Conservation (phyloP, 2,888 invertebrate species). For the Acanthacorydalis orientalis region DNA sequence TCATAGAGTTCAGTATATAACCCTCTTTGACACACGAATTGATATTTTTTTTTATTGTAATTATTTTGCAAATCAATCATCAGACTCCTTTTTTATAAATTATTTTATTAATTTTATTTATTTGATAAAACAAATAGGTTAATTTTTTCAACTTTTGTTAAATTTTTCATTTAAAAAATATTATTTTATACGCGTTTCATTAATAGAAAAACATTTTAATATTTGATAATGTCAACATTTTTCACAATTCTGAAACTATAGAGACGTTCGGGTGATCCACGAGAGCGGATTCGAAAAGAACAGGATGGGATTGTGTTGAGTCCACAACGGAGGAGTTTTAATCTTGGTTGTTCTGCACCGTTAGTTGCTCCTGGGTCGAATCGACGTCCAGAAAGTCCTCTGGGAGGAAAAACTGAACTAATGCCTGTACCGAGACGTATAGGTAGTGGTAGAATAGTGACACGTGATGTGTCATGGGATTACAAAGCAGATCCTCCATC, state of each 20-base stretch:
- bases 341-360: conserved; percentile 70
- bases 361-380: conserved; percentile 23
- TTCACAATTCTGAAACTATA: too few species aligned
- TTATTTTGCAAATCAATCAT: too few species aligned
- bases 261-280: conserved; percentile 44
- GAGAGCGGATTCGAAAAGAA: conserved; percentile 65
- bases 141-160: too few species aligned
- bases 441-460: conserved; percentile 70
- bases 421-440: conserved; percentile 35
- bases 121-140: too few species aligned
- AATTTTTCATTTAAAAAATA: not conserved
- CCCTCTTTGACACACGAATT: too few species aligned
- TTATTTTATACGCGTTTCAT: too few species aligned
- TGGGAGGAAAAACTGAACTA: conserved; percentile 7
- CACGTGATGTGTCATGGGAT: conserved; percentile 38
- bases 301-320: conserved; percentile 71
- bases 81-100: too few species aligned
- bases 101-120: too few species aligned
- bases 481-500: conserved; percentile 20
- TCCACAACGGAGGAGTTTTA: conserved; percentile 73
- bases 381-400: conserved; percentile 18
- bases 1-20: too few species aligned
- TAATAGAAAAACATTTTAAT: conserved; percentile 10
- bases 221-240: not conserved
- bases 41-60: too few species aligned